A percentile compares a stretch with the other conserved stretches of the same genome.
Conservation (phyloP, 1,140 invertebrate species). For the Sycobia sp. region DNA sequence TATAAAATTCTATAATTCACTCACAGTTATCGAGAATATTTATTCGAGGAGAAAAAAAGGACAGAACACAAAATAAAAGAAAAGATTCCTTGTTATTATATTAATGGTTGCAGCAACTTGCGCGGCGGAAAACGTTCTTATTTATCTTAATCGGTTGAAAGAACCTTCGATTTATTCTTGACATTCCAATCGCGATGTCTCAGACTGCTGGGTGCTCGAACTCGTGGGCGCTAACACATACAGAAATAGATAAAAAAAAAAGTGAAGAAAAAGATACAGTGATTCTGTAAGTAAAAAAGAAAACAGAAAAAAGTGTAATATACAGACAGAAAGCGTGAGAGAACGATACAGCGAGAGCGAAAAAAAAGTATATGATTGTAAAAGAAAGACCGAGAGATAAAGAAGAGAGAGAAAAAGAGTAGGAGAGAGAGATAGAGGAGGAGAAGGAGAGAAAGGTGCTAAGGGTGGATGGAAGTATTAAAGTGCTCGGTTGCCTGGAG, state of each 20-base stretch:
- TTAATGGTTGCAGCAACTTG: conserved; percentile 1
- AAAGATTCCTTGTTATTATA: too few relatives aligned
- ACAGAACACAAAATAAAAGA: too few relatives aligned
- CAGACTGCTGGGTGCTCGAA: not conserved
- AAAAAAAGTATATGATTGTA: conserved; percentile 2
- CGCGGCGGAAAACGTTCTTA: not conserved
- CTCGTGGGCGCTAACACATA: not conserved
- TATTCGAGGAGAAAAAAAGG: too few relatives aligned
- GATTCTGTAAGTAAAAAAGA: too few relatives aligned
- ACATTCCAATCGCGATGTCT: conserved; percentile 16
- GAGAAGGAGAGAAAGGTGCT: not conserved
- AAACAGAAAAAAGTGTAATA: not conserved
- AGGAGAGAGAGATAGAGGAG: not conserved
- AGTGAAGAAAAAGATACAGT: too few relatives aligned
- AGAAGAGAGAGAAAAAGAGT: too few relatives aligned
- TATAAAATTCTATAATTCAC: too few relatives aligned
- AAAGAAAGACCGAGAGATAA: too few relatives aligned
- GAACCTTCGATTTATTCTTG: conserved; percentile 25
- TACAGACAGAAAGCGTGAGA: not conserved
- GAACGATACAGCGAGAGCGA: not conserved
- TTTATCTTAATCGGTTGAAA: conserved; percentile 22
- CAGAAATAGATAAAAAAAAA: not conserved
- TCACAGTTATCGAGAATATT: too few relatives aligned
- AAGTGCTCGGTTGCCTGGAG: conserved; percentile 2
- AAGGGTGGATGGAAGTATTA: not conserved